Evolutionary conservation across 1,140 invertebrate species (phyloP).

Genomic region (Drosophila pallidifrons): DNA sequence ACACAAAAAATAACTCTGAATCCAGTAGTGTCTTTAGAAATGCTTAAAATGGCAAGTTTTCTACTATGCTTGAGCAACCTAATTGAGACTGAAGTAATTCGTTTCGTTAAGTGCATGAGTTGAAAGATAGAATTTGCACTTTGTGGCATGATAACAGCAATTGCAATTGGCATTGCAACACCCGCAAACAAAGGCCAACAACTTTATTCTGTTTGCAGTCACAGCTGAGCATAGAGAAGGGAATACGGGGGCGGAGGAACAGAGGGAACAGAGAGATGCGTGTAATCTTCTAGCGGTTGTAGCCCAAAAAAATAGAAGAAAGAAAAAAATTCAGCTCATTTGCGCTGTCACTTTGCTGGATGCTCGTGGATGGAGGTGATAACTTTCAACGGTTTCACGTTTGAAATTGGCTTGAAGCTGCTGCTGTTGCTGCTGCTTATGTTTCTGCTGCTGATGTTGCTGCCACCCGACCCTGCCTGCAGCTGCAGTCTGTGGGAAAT

Average conservation of each 20-base stretch:
- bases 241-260: neutral
- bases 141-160: slow-evolving; percentile 47
- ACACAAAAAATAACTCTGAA: neutral
- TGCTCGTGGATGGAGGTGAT: slow-evolving; percentile 62
- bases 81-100: neutral
- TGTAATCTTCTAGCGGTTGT: slow-evolving; percentile 55
- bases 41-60: neutral
- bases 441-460: slow-evolving; percentile 22
- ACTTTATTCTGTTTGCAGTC: slow-evolving; percentile 30
- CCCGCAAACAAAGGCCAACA: slow-evolving; percentile 36
- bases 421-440: slow-evolving; percentile 26
- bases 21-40: neutral
- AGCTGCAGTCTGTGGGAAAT: slow-evolving; percentile 70
- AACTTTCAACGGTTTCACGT: slow-evolving; percentile 82
- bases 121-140: slow-evolving; percentile 25
- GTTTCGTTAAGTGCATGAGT: slow-evolving; percentile 28
- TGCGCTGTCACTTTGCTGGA: slow-evolving; percentile 30
- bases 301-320: slow-evolving; percentile 32
- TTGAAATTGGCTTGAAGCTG: slow-evolving; percentile 67
- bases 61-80: neutral
- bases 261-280: slow-evolving; percentile 27
- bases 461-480: slow-evolving; percentile 32
- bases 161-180: slow-evolving; percentile 49
- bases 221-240: neutral
- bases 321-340: slow-evolving; percentile 28